phyloP scores from a whole-genome alignment of 2,888 invertebrate genomes.

The Drosophila mercatorum region DNA sequence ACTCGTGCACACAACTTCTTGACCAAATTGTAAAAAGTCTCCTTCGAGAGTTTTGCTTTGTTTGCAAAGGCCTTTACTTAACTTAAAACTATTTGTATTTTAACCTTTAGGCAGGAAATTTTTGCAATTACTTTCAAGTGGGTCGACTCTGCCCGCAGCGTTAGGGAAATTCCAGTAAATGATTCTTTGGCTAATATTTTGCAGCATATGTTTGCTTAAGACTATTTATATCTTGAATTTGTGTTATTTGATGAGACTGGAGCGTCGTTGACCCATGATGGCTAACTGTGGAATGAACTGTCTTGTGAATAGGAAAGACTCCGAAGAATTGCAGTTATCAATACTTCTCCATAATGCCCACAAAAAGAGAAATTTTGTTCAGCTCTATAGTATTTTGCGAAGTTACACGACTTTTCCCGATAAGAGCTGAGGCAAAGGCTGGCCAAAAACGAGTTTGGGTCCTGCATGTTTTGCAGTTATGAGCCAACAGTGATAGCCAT shows the following conservation, averaged over 20 bases:
- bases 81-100: slow-evolving; percentile 39
- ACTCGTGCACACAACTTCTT: slow-evolving; percentile 54
- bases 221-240: too few relatives aligned
- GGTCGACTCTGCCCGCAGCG: slow-evolving; percentile 10
- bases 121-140: slow-evolving; percentile 71
- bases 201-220: background rate
- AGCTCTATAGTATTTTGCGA: slow-evolving; percentile 43
- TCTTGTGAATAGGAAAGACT: too few relatives aligned
- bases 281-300: too few relatives aligned
- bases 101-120: slow-evolving; percentile 46
- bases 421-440: background rate
- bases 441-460: slow-evolving; percentile 31
- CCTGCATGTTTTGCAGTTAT: slow-evolving; percentile 52
- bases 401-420: slow-evolving; percentile 44
- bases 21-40: slow-evolving; percentile 48
- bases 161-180: slow-evolving; percentile 18
- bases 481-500: slow-evolving; percentile 56
- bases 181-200: background rate
- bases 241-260: too few relatives aligned
- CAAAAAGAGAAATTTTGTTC: slow-evolving; percentile 48
- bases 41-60: slow-evolving; percentile 26
- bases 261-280: too few relatives aligned
- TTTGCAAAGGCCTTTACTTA: slow-evolving; percentile 45
- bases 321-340: too few relatives aligned
- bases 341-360: slow-evolving; percentile 22